Evolutionary conservation across 2,797 vertebrate species (phyloP).

Genomic region (Discoglossus pictus): DNA sequence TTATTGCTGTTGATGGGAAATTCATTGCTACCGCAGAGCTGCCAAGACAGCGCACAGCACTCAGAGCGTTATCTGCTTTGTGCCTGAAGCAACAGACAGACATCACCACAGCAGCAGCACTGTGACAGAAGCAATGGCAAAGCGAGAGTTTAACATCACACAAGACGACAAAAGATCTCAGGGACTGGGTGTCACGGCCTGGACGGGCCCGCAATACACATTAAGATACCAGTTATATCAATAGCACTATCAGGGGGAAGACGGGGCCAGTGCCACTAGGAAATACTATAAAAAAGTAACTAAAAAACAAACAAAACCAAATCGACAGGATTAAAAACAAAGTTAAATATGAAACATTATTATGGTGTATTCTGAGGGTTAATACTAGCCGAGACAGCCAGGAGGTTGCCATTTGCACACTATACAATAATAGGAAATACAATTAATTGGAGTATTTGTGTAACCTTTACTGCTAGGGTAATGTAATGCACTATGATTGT

Average conservation of each 20-base stretch:
- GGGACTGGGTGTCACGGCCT: background rate
- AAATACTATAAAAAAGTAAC: too few relatives aligned
- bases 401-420: too few relatives aligned
- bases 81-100: slow-evolving; percentile 40
- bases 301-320: too few relatives aligned
- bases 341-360: too few relatives aligned
- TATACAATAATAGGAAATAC: too few relatives aligned
- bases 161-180: slow-evolving; percentile 11
- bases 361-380: too few relatives aligned
- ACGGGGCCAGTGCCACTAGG: background rate
- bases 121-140: slow-evolving; percentile 11
- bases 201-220: background rate
- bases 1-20: slow-evolving; percentile 40
- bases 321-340: too few relatives aligned
- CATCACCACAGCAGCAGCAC: slow-evolving; percentile 41
- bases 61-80: slow-evolving; percentile 38
- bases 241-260: background rate
- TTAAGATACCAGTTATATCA: background rate
- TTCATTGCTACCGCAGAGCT: slow-evolving; percentile 30
- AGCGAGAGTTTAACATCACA: slow-evolving; percentile 3
- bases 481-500: too few relatives aligned
- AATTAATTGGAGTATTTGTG: too few relatives aligned
- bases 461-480: too few relatives aligned
- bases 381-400: too few relatives aligned
- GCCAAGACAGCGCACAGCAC: slow-evolving; percentile 36